Evolutionary conservation across 1,140 invertebrate species (phyloP), one percentile per base, ranked within the genome.

Genomic region (Eriosoma lanigerum): DNA sequence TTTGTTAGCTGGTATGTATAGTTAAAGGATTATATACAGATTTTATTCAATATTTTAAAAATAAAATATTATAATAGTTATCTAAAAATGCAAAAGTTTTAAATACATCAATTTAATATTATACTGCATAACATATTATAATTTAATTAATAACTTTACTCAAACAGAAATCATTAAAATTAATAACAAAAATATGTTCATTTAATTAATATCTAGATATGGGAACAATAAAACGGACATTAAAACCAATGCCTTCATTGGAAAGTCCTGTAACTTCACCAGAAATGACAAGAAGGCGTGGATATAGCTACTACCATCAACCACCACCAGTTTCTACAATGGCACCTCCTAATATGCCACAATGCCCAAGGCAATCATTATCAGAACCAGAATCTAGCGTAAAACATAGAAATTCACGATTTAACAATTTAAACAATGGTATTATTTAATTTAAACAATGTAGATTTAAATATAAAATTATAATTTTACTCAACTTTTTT

Each of bases 171-270:
- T 38, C 32, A 38, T 38, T n/a, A 38, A 38, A 38, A 38, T 8
- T 4, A 38, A 38, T 38, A 4, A 38, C 32, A 38, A 38, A 38
- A 38, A 38, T 38, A 4, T 38, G 32, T 4, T 38, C 3, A 38
- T 38, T 38, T 38, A 3, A 38, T 38, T 24, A 48, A 9, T 24
- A 17, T 72, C 50, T 26, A 78, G 75, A 48, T 60, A 48, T 78
- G 82, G 94, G 93, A 85, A 96, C 94, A 1, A 87, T 98, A 82
- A 97, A 97, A 85, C 89, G 93, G 62, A 96, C 98, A 93, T 87
- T 98, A 82, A 96, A 97, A 84, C 95, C 95, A 29, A 93, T 98
- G 89, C 92, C 94, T 29, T 93, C 92, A 83, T 90, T 91, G 80
- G 93, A 95, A 84, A 94, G 93, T 85, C 93, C 93, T 5, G 93